Evolutionary conservation across 2,888 invertebrate genomes (phyloP).

Genomic region (Drosophila testacea): DNA sequence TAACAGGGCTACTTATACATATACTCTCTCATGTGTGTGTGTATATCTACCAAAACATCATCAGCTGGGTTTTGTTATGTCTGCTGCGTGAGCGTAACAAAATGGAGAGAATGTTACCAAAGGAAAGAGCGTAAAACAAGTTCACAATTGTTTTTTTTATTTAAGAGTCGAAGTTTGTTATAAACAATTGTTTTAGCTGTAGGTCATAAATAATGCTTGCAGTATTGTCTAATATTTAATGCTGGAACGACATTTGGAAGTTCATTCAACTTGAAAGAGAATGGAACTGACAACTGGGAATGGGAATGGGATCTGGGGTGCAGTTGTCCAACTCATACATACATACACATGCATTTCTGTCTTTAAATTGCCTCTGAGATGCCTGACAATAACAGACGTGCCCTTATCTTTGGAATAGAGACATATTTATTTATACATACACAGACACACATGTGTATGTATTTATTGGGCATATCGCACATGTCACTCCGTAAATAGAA

Average conservation of each 20-base stretch:
- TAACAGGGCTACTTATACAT: conserved; percentile 40
- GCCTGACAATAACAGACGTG: conserved; percentile 33
- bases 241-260: conserved; percentile 33
- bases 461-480: conserved; percentile 49
- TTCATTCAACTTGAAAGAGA: conserved; percentile 68
- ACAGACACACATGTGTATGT: conserved; percentile 2
- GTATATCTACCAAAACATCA: conserved; percentile 73
- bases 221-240: conserved; percentile 15
- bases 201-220: conserved; percentile 62
- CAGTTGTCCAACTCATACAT: conserved; percentile 33
- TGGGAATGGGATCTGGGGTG: conserved; percentile 32
- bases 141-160: conserved; percentile 32
- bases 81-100: conserved; percentile 47
- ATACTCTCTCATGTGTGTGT: background rate
- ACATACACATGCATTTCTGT: conserved; percentile 14
- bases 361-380: conserved; percentile 20
- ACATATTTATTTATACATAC: conserved; percentile 33
- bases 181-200: conserved; percentile 54
- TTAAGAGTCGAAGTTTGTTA: conserved; percentile 22
- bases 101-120: conserved; percentile 22
- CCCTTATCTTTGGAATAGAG: conserved; percentile 49
- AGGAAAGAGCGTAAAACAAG: conserved; percentile 47
- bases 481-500: conserved; percentile 70
- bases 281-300: conserved; percentile 31
- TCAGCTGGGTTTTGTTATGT: conserved; percentile 77